phyloP scores from a whole-genome alignment of 2,888 invertebrate species.

The Ormyrus labotus region DNA sequence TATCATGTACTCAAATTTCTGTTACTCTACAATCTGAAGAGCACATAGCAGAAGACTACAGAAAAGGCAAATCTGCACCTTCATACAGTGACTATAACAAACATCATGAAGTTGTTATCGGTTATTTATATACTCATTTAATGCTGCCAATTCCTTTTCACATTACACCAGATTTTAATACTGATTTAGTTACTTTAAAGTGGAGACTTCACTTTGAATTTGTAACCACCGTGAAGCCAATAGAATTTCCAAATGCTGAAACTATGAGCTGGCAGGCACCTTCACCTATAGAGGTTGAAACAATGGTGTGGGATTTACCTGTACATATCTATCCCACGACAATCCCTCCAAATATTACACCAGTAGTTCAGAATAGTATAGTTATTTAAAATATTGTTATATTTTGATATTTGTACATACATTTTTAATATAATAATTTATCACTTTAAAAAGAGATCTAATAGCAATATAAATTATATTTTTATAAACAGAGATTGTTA shows the following conservation, averaged over 20 bases:
- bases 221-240: conserved; percentile 87
- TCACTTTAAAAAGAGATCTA: conserved; percentile 45
- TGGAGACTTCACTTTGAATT: conserved; percentile 99
- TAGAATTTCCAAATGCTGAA: conserved; percentile 80
- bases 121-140: conserved; percentile 90
- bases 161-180: conserved; percentile 96
- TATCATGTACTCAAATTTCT: conserved; percentile 94
- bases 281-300: conserved; percentile 91
- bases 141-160: conserved; percentile 95
- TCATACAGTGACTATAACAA: conserved; percentile 87
- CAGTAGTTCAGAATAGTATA: conserved; percentile 70
- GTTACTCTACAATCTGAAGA: conserved; percentile 98
- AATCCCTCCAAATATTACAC: conserved; percentile 71
- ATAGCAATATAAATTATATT: conserved; percentile 54
- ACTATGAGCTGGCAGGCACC: conserved; percentile 89
- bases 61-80: conserved; percentile 66
- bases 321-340: conserved; percentile 95
- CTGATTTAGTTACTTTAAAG: conserved; percentile 91
- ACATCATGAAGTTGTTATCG: conserved; percentile 94
- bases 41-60: conserved; percentile 77
- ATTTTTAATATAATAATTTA: conserved; percentile 49
- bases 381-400: conserved; percentile 64
- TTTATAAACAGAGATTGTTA: conserved; percentile 46
- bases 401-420: conserved; percentile 54
- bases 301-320: conserved; percentile 99